phyloP scores from a whole-genome alignment of 2,113 vertebrate species.

The Carettochelys insculpta region DNA sequence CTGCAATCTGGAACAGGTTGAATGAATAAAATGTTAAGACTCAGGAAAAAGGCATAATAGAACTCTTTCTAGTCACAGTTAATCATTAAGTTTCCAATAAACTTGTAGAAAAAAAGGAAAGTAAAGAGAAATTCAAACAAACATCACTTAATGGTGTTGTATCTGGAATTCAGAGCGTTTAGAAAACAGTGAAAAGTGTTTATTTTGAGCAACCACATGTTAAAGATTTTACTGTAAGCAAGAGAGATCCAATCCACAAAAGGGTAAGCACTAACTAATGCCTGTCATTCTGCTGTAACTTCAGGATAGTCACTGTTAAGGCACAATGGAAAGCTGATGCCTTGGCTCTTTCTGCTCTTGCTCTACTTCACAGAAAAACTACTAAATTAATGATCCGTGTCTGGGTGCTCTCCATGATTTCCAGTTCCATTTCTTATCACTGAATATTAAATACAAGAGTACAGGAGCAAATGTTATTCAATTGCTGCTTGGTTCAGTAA shows the following conservation, averaged over 20 bases:
- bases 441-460: background rate
- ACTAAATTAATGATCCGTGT: constrained; percentile 40
- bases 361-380: constrained; percentile 27
- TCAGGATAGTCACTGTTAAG: background rate
- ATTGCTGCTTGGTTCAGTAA: background rate
- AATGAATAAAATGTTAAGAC: constrained; percentile 40
- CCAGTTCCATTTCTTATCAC: constrained; percentile 18
- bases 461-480: background rate
- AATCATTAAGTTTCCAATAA: background rate
- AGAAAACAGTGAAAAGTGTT: background rate
- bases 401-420: background rate
- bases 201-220: background rate
- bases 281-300: background rate
- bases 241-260: background rate
- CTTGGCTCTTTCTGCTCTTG: background rate
- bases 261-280: background rate
- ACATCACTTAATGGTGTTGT: background rate
- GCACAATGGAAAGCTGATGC: constrained; percentile 26
- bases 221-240: background rate
- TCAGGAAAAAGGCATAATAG: background rate
- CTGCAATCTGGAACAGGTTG: constrained; percentile 89
- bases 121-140: background rate
- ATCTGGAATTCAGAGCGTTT: background rate
- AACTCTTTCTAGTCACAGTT: background rate
- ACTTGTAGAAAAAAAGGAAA: background rate